Evolutionary conservation across 1,140 invertebrate genomes (phyloP).

Genomic region (Formica exsecta): DNA sequence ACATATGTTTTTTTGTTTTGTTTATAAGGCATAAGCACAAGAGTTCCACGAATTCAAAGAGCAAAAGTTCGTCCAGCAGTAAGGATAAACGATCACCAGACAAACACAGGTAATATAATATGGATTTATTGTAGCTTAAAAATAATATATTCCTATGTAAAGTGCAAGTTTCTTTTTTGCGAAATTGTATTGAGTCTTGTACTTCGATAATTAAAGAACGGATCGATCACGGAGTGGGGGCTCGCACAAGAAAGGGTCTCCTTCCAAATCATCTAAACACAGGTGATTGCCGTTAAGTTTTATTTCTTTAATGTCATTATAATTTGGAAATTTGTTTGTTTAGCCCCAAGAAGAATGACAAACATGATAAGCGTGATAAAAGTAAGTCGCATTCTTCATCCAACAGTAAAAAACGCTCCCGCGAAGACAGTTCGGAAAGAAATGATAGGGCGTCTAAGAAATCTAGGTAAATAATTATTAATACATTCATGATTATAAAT

Average conservation of each 20-base stretch:
- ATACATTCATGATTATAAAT: not conserved
- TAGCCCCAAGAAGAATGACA: slow-evolving; percentile 86
- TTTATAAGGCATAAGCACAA: slow-evolving; percentile 80
- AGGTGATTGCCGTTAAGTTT: slow-evolving; percentile 83
- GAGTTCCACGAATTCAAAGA: slow-evolving; percentile 80
- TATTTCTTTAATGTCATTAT: slow-evolving; percentile 47
- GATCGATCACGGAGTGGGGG: slow-evolving; percentile 84
- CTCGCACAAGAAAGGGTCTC: slow-evolving; percentile 88
- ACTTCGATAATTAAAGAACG: slow-evolving; percentile 83
- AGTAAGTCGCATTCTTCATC: slow-evolving; percentile 86
- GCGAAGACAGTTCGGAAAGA: slow-evolving; percentile 91
- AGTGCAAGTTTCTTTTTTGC: not conserved
- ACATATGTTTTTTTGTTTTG: slow-evolving; percentile 36
- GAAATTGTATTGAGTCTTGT: slow-evolving; percentile 64
- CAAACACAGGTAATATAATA: slow-evolving; percentile 81
- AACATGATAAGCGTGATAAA: slow-evolving; percentile 82
- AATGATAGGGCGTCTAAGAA: slow-evolving; percentile 89
- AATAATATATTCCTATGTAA: not conserved
- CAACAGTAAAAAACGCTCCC: slow-evolving; percentile 89
- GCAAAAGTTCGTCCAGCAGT: slow-evolving; percentile 80
- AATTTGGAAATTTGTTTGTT: slow-evolving; percentile 60
- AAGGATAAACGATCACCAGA: slow-evolving; percentile 83
- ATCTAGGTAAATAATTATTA: slow-evolving; percentile 87
- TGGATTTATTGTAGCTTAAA: not conserved
- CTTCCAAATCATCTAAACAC: slow-evolving; percentile 86